Evolutionary conservation across 2,888 invertebrate species (phyloP).

Genomic region (Campoplex capitator): DNA sequence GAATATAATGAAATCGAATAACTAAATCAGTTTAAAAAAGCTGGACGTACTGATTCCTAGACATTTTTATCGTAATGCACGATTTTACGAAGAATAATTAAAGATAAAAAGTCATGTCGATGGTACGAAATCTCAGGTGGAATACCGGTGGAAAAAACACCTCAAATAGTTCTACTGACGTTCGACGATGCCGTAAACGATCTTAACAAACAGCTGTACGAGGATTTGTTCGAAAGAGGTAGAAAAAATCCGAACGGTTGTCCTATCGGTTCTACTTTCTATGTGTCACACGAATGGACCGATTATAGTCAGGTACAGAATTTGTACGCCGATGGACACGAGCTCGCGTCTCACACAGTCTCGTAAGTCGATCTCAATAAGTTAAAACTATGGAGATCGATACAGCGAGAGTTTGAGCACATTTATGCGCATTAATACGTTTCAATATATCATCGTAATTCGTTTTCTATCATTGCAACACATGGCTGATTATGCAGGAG

Average conservation of each 20-base stretch:
- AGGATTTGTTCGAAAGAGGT: conserved; percentile 95
- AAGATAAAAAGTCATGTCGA: neutral
- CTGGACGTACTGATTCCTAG: too few species aligned
- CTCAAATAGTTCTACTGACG: conserved; percentile 96
- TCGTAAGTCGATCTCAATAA: conserved; percentile 90
- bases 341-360: conserved; percentile 98
- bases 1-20: neutral
- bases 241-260: conserved; percentile 96
- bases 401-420: conserved; percentile 58
- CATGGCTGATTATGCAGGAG: neutral
- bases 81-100: conserved; percentile 2
- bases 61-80: neutral
- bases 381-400: conserved; percentile 60
- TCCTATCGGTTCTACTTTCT: conserved; percentile 97
- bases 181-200: conserved; percentile 98
- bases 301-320: conserved; percentile 99
- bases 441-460: neutral
- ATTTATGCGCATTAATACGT: conserved; percentile 16
- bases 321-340: conserved; percentile 97
- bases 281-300: conserved; percentile 99
- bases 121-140: conserved; percentile 87
- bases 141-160: conserved; percentile 92
- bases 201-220: conserved; percentile 95
- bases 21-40: neutral
- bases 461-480: conserved; percentile 7